These are phyloP conservation scores for Pseudorhiza aurosa DNA, from an alignment of 30 jellyfish, hydroid and myxozoan genomes.

Conservation along the genomic window DNA sequence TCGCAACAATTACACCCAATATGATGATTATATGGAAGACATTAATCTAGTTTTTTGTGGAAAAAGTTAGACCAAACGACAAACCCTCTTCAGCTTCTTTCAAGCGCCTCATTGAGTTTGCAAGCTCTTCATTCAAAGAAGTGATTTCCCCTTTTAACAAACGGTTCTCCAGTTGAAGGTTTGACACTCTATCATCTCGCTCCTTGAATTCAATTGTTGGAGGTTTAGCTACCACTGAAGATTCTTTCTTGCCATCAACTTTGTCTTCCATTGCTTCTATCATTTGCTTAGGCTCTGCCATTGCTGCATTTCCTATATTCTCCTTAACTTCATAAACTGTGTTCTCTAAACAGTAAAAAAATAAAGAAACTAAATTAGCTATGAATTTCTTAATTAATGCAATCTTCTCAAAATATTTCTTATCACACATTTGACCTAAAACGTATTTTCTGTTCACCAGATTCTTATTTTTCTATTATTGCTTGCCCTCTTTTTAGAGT, in stretches of 20 bases:
- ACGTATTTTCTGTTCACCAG: too few species aligned
- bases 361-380: too few species aligned
- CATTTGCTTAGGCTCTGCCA: background rate
- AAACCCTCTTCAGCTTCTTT: slow-evolving; percentile 81
- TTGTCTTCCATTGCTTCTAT: background rate
- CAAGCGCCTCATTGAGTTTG: slow-evolving; percentile 56
- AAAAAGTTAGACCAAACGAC: too few species aligned
- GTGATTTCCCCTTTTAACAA: slow-evolving; percentile 82
- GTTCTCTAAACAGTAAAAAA: too few species aligned
- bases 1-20: too few species aligned
- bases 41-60: too few species aligned
- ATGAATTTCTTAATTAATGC: too few species aligned
- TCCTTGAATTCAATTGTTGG: slow-evolving; percentile 22
- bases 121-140: slow-evolving; percentile 85
- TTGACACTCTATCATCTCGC: slow-evolving; percentile 73
- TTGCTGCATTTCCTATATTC: background rate
- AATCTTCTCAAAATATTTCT: too few species aligned
- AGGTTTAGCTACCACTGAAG: background rate
- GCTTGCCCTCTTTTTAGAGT: background rate
- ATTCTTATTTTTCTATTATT: background rate
- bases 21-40: too few species aligned
- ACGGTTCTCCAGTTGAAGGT: slow-evolving; percentile 87
- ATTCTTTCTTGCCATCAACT: background rate
- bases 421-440: too few species aligned
- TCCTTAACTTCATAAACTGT: background rate